These are phyloP conservation scores for Sitodiplosis mosellana DNA, from an alignment of 1,140 invertebrate species.

Conservation along the genomic window DNA sequence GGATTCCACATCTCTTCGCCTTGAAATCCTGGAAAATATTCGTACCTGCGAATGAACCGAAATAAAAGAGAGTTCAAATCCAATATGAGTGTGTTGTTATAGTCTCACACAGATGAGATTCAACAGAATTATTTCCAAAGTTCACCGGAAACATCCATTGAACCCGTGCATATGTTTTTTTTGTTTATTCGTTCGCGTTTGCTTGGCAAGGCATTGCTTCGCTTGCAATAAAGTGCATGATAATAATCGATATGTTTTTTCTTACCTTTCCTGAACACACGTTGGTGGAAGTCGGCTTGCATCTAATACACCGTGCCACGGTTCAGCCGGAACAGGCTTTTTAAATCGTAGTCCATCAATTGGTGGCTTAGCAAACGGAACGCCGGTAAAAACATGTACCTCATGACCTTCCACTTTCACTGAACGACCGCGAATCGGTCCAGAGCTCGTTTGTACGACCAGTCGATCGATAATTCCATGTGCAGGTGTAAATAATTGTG, in stretches of 20 bases:
- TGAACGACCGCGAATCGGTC: slow-evolving; percentile 54
- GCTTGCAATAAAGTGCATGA: too few species aligned
- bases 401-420: slow-evolving; percentile 58
- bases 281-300: slow-evolving; percentile 61
- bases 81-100: too few species aligned
- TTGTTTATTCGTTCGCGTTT: too few species aligned
- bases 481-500: slow-evolving; percentile 5
- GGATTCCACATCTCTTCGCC: slow-evolving; percentile 95
- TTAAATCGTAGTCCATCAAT: slow-evolving; percentile 70
- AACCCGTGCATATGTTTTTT: too few species aligned
- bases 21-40: slow-evolving; percentile 72
- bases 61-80: too few species aligned
- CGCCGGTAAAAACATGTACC: slow-evolving; percentile 79
- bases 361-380: slow-evolving; percentile 89
- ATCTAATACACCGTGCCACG: slow-evolving; percentile 69
- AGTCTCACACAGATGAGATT: too few species aligned
- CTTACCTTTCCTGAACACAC: slow-evolving; percentile 56
- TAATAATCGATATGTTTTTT: too few species aligned
- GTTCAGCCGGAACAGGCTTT: slow-evolving; percentile 63
- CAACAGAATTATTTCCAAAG: too few species aligned
- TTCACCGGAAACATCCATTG: too few species aligned
- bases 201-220: too few species aligned
- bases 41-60: slow-evolving; percentile 30
- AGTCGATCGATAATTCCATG: slow-evolving; percentile 37
- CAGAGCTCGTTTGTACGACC: slow-evolving; percentile 60